Base-by-base conservation (phyloP, 2,797 vertebrate genomes). In the Nyctibius grandis region DNA sequence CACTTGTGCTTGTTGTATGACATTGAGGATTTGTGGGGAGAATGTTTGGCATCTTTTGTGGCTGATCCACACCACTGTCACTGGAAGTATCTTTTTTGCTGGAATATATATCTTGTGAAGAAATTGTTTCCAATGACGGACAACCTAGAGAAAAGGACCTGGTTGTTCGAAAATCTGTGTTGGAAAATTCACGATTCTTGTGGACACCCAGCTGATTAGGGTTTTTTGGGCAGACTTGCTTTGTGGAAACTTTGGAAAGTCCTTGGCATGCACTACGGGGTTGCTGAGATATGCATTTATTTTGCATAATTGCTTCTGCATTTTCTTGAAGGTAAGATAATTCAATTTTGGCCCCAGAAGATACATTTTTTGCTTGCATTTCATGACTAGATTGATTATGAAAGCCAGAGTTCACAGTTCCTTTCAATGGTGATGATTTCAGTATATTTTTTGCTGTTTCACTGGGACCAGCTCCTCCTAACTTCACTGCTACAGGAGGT, bases 131-230 rank as follows among this genome's bases (percentile, higher is more conserved):
- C 84, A 98, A 73, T 80, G 98, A 97, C 0, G 97, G 97, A 86
- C 97, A 98, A 33, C 97, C 78, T 23, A 90, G 50, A n/a, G 97
- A 97, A 85, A 97, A 96, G 94, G 98, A 98, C 96, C 97, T 98
- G 69, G 97, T 97, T 95, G 93, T 95, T 94, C 95, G 98, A 96
- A 98, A 96, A 96, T 95, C 96, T 83, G 95, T 76, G 95, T 98
- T 98, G 94, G 93, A 93, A 80, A 96, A 94, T 54, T 97, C 97
- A 63, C 29, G 95, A 83, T 96, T 96, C 93, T 96, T 98, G 92
- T 97, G 98, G 97, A 98, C 97, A 90, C 91, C 97, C 91, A 97
- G 95, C 70, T 98, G 98, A 97, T 98, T 97, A 96, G 98, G 97
- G 88, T n/a, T 97, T 98, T 98, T 98, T 12, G 97, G 96, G 89